These are phyloP conservation scores for Tryphoninae sp. DNA, from an alignment of 2,888 invertebrate genomes.

Conservation along the genomic window DNA sequence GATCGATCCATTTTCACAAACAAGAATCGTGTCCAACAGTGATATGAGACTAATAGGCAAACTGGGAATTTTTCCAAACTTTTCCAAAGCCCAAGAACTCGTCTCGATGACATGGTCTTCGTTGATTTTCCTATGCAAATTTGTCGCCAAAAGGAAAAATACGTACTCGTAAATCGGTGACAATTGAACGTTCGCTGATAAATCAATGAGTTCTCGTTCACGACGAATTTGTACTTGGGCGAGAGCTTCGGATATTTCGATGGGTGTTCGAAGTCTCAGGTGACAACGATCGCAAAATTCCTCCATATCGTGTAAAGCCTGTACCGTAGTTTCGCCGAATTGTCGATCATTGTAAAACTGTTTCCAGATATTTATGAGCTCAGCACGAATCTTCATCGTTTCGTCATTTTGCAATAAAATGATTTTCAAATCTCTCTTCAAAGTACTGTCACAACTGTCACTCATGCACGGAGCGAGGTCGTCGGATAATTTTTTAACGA, in stretches of 20 bases:
- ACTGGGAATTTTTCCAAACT: constrained; percentile 71
- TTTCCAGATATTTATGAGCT: constrained; percentile 70
- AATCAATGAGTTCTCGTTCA: constrained; percentile 63
- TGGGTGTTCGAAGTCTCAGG: constrained; percentile 60
- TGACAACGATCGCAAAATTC: constrained; percentile 59
- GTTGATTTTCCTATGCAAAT: constrained; percentile 68
- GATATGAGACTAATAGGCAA: constrained; percentile 73
- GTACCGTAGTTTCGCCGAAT: constrained; percentile 58
- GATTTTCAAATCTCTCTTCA: constrained; percentile 69
- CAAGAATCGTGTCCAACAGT: constrained; percentile 67
- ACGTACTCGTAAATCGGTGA: constrained; percentile 84
- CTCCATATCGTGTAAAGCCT: constrained; percentile 62
- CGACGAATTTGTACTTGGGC: constrained; percentile 21
- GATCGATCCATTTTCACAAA: constrained; percentile 18
- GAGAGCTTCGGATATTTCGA: constrained; percentile 60
- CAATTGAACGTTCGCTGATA: constrained; percentile 80
- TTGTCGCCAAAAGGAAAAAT: constrained; percentile 78
- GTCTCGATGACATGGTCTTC: constrained; percentile 43
- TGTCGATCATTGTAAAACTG: constrained; percentile 65
- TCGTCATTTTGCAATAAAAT: constrained; percentile 65
- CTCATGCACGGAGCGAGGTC: constrained; percentile 65
- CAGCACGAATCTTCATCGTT: constrained; percentile 56
- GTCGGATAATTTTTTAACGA: constrained; percentile 63
- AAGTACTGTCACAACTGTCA: constrained; percentile 49
- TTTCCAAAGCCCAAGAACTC: constrained; percentile 40